Base-by-base conservation (phyloP, 2,113 vertebrate genomes). In the Ivindomyrus marchei region DNA sequence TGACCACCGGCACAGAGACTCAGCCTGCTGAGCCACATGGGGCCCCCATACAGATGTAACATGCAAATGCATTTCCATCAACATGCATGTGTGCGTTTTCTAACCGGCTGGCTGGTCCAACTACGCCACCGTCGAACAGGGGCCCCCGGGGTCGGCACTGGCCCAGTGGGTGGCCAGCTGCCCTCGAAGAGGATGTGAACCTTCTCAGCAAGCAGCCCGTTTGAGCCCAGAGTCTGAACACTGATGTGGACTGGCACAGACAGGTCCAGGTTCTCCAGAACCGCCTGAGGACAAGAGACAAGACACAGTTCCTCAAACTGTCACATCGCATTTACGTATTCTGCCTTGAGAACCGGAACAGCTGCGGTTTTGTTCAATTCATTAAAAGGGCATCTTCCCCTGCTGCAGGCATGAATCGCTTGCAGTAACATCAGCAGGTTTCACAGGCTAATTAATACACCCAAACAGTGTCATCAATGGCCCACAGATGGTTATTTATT, bases 171-270 rank as follows among this genome's bases (percentile, higher is more conserved):
- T 24, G 39, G 10, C 10, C 66, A 90, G 31, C 91, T 89, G 88
- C n/a, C 45, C n/a, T 88, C 49, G 88, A 83, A 89, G 13, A 62
- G 50, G 31, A 90, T 2, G 90, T 89, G 80, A 85, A 91, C 92
- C 39, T 93, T 90, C 92, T 93, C 88, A 58, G 94, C 94, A 91
- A 90, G 87, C 89, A 96, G 93, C 46, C 91, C 94, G 87, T 94
- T 95, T 11, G 92, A 91, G 24, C 90, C 93, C 91, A 93, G 91
- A 1, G 94, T 94, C 90, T 94, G 90, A 86, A 94, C 88, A 45
- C 88, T 91, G 91, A 94, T 93, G 91, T 87, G 85, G 84, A 94
- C 84, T 0, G 94, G 91, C 66, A 90, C 50, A 47, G 80, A 94
- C 83, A 93, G 86, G 80, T 89, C 50, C 0, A 94, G 91, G 62